Base-by-base conservation (phyloP, 2,888 invertebrate species). In the Chesias legatella region DNA sequence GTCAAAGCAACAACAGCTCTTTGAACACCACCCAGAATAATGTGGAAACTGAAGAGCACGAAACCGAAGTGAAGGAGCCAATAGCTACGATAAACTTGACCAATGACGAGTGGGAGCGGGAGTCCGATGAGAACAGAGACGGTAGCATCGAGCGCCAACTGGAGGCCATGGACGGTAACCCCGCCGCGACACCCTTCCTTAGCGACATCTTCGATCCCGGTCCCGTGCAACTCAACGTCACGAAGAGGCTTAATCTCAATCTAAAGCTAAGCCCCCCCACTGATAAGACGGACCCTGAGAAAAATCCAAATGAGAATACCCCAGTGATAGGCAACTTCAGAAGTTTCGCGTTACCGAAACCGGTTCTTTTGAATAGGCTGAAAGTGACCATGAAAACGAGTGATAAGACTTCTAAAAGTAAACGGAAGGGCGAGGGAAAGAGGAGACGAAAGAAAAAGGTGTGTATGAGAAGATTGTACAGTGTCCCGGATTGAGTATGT, bases 291-390 rank as follows among this genome's bases (percentile, higher is more conserved):
- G 74, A 73, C 7, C 41, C 40, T 26, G 55, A 53, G 32, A 53
- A 56, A 32, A 58, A 66, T 33, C 41, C 67, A 11, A 74, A 79
- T 48, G 83, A 83, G 45, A 78, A 75, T 47, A 72, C 73, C 1
- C 75, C 79, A 11, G 77, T 88, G 25, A 80, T 88, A 63, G 88
- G 86, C 10, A 83, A 78, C 58, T 89, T 89, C 58, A 89, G 88
- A 75, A 88, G 89, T 54, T 89, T 89, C 47, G 88, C 89, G 11
- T 61, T 86, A 29, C 89, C 89, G 6, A 89, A 89, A 69, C 89
- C 89, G 9, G 79, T 88, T 30, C 56, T 88, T 54, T 63, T 89
- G 51, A 88, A 85, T 69, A 78, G 85, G 56, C 72, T 88, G 51
- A 88, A 85, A 71, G 59, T 83, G 50, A 60, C 80, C 3, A 72